Evolutionary conservation across 1,140 invertebrate species (phyloP).

Genomic region (Drosophila bocki): DNA sequence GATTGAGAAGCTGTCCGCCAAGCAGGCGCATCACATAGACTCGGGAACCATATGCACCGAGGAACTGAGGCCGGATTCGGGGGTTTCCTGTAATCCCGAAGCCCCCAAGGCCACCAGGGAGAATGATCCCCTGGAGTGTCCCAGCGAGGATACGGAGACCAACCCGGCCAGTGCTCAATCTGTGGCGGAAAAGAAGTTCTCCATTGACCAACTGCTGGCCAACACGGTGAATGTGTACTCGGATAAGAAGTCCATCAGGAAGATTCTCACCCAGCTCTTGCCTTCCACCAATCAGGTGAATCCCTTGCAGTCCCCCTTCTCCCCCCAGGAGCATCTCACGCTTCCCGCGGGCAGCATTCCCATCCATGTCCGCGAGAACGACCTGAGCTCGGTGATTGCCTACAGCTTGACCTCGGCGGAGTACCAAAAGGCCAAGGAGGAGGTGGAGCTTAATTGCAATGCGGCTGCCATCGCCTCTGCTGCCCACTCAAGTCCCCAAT

Average conservation of each 20-base stretch:
- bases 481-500: constrained; percentile 65
- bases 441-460: constrained; percentile 31
- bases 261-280: constrained; percentile 89
- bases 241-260: constrained; percentile 89
- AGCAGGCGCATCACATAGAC: constrained; percentile 66
- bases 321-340: constrained; percentile 89
- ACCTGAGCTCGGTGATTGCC: constrained; percentile 96
- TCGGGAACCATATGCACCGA: constrained; percentile 80
- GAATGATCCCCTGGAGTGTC: constrained; percentile 21
- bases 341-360: constrained; percentile 88
- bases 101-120: neutral
- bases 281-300: constrained; percentile 86
- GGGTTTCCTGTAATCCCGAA: neutral
- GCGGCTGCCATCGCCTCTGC: constrained; percentile 2
- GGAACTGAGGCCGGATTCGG: constrained; percentile 66
- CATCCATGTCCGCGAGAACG: constrained; percentile 92
- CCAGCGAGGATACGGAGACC: constrained; percentile 41
- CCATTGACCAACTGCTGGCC: constrained; percentile 66
- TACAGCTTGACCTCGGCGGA: constrained; percentile 91
- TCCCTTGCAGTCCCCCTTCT: constrained; percentile 87
- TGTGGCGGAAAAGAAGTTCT: constrained; percentile 57
- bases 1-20: constrained; percentile 65
- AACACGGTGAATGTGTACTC: constrained; percentile 55
- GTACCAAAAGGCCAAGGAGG: constrained; percentile 87
- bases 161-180: neutral